These are phyloP conservation scores for Morinoia aosen DNA, from an alignment of 2,888 invertebrate species.

Conservation along the genomic window DNA sequence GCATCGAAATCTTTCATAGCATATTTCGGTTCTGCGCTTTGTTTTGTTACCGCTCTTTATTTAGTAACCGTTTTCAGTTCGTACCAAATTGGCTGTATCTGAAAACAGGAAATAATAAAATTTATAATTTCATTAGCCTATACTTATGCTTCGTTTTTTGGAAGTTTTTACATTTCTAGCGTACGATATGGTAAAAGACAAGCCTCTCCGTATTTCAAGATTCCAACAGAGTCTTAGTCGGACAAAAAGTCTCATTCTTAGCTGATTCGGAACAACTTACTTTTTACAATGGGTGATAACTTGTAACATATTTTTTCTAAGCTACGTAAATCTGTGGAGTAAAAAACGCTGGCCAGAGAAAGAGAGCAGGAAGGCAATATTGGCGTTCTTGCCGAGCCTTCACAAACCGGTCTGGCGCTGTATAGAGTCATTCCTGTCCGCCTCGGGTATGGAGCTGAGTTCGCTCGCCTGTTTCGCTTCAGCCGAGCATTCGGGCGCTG, in stretches of 20 bases:
- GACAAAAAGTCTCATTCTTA: neutral
- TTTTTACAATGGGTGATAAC: neutral
- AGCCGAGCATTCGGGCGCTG: neutral
- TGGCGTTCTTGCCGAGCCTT: constrained; percentile 26
- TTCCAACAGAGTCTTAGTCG: neutral
- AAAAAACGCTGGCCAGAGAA: constrained; percentile 8
- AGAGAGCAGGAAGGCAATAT: constrained; percentile 52
- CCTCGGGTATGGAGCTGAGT: neutral
- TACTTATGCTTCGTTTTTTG: neutral
- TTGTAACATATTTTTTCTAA: neutral
- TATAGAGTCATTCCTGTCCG: constrained; percentile 44
- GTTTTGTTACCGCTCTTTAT: neutral
- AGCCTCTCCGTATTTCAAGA: neutral
- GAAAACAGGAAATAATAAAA: neutral
- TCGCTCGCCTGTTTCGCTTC: neutral
- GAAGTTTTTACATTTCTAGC: neutral
- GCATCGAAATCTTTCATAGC: neutral
- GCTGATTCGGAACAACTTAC: neutral
- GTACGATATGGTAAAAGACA: neutral
- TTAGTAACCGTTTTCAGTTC: no score
- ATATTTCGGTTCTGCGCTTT: neutral
- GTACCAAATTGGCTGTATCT: no score
- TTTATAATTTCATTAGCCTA: neutral
- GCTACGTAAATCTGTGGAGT: neutral
- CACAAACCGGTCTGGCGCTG: constrained; percentile 25